phyloP scores from a whole-genome alignment of 2,888 invertebrate species.

The Balanococcus diminutus region DNA sequence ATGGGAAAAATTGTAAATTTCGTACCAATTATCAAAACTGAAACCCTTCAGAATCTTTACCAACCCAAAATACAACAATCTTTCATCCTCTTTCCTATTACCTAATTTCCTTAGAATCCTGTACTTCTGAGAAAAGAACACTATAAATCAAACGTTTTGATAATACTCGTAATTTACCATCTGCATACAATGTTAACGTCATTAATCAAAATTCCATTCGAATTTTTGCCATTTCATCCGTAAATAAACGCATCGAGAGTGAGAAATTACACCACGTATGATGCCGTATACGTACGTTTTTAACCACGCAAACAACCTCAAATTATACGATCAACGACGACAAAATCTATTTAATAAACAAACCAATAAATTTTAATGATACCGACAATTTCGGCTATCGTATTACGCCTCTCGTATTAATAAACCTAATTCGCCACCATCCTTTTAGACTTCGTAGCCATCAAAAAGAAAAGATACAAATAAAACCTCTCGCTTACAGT shows the following conservation, averaged over 20 bases:
- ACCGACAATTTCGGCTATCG: not conserved
- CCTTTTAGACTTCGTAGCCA: not conserved
- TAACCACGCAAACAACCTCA: not conserved
- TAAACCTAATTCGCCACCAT: not conserved
- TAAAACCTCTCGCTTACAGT: not conserved
- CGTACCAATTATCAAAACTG: not conserved
- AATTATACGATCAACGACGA: not conserved
- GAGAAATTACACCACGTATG: not conserved
- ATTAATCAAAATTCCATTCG: not conserved
- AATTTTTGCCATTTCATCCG: not conserved
- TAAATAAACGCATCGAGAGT: not conserved
- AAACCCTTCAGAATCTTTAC: not conserved
- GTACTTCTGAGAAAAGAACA: not conserved
- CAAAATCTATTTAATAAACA: constrained; percentile 11
- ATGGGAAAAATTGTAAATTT: too few species aligned
- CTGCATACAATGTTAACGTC: not conserved
- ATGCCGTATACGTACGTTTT: not conserved
- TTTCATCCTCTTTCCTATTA: not conserved
- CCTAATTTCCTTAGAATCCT: not conserved
- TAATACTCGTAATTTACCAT: not conserved
- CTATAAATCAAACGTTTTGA: too few species aligned
- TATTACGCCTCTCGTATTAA: not conserved
- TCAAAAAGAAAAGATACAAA: not conserved
- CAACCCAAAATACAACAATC: not conserved
- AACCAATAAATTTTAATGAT: constrained; percentile 5